Evolutionary conservation across 2,113 vertebrate genomes (phyloP).

Genomic region (human (Homo sapiens)): DNA sequence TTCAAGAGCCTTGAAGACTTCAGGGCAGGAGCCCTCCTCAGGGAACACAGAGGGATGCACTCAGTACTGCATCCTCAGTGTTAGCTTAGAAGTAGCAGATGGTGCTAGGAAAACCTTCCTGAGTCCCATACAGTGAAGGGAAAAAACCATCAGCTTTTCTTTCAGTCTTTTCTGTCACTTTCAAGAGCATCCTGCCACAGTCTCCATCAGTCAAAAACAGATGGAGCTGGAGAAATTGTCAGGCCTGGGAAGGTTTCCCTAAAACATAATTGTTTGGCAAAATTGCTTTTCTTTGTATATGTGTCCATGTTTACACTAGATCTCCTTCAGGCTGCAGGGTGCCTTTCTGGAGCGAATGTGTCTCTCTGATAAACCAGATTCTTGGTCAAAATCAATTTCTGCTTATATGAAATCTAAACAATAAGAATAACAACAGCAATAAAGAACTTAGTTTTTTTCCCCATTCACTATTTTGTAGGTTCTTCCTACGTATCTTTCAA

Average conservation of each 20-base stretch:
- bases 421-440: not conserved
- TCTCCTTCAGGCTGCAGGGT: not conserved
- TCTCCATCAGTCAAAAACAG: not conserved
- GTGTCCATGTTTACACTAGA: not conserved
- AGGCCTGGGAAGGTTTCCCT: not conserved
- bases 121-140: not conserved
- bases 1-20: not conserved
- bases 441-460: not conserved
- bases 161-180: not conserved
- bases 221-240: not conserved
- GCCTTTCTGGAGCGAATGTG: not conserved
- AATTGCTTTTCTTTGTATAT: constrained; percentile 30
- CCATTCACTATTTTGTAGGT: not conserved
- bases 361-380: constrained; percentile 37
- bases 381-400: constrained; percentile 45
- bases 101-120: not conserved
- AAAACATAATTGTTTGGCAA: constrained; percentile 29
- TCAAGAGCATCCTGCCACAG: not conserved
- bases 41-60: not conserved
- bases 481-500: constrained; percentile 12
- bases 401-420: constrained; percentile 30
- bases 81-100: not conserved
- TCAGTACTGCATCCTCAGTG: not conserved
- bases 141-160: not conserved
- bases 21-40: not conserved